A percentile compares a stretch with the other conserved stretches of the same genome.
phyloP scores from a whole-genome alignment of 2,888 invertebrate genomes.

The Antheraea yamamai region DNA sequence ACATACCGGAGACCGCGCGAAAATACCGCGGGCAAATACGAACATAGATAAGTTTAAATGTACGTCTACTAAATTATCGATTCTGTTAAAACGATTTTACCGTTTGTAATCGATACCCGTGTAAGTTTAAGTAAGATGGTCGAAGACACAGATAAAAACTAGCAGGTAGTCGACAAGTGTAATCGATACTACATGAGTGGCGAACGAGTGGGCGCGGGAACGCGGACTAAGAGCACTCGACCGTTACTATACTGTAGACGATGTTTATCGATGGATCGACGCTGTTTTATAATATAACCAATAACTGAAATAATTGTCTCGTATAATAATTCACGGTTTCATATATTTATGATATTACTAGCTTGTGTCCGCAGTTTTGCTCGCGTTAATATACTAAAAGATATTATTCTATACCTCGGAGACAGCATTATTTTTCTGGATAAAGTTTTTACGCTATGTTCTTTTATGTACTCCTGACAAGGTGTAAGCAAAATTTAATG shows the following conservation, averaged over 20 bases:
- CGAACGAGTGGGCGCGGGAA: not conserved
- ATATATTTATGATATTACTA: not conserved
- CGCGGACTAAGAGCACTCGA: not conserved
- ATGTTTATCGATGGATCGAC: slow-evolving; percentile 8
- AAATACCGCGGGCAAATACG: too few relatives aligned
- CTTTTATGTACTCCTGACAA: too few relatives aligned
- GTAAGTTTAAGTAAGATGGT: not conserved
- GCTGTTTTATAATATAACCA: slow-evolving; percentile 1
- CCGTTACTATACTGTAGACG: not conserved
- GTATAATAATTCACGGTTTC: too few relatives aligned
- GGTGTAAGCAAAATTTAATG: too few relatives aligned
- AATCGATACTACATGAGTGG: not conserved
- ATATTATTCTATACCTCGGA: too few relatives aligned
- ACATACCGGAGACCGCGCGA: too few relatives aligned
- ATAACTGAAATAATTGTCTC: too few relatives aligned
- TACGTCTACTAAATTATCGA: not conserved
- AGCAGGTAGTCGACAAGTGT: slow-evolving; percentile 3
- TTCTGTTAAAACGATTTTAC: not conserved
- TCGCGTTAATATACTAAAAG: too few relatives aligned
- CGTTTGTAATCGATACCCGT: not conserved
- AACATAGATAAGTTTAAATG: too few relatives aligned
- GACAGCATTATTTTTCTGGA: too few relatives aligned
- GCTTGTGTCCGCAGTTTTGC: too few relatives aligned
- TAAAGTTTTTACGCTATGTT: too few relatives aligned
- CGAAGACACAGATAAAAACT: not conserved